Conservation (phyloP, 1,140 invertebrate species). For the Monochamus saltuarius region DNA sequence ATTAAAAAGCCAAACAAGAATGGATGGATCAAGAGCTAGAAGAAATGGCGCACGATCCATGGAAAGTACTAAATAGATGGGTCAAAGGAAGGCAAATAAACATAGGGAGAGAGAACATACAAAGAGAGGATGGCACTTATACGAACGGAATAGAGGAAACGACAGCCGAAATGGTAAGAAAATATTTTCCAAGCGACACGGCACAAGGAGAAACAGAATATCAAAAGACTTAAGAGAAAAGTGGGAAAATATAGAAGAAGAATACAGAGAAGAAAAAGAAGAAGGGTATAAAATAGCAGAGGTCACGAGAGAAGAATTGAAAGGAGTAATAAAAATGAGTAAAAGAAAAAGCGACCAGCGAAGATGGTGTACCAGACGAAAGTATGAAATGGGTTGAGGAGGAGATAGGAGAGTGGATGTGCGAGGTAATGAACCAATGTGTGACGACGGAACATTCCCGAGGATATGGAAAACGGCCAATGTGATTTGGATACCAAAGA, state of each 20-base stretch:
- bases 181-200: not conserved
- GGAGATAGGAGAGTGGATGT: too few relatives aligned
- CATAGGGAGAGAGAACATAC: not conserved
- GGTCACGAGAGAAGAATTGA: not conserved
- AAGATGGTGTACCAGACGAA: too few relatives aligned
- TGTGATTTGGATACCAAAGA: too few relatives aligned
- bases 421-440: too few relatives aligned
- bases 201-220: not conserved
- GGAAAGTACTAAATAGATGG: not conserved
- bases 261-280: too few relatives aligned
- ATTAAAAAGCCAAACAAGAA: not conserved
- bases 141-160: slow-evolving; percentile 1
- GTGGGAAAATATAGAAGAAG: too few relatives aligned
- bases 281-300: too few relatives aligned
- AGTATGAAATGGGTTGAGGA: too few relatives aligned
- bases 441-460: too few relatives aligned
- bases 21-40: not conserved
- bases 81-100: not conserved
- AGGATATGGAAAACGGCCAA: too few relatives aligned
- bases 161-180: not conserved
- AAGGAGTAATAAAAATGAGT: too few relatives aligned
- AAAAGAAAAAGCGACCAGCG: not conserved
- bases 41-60: not conserved
- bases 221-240: not conserved
- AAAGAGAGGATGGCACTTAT: slow-evolving; percentile 3